These are phyloP conservation scores for Spilarctia lutea DNA, from an alignment of 2,888 invertebrate genomes.

Conservation along the genomic window DNA sequence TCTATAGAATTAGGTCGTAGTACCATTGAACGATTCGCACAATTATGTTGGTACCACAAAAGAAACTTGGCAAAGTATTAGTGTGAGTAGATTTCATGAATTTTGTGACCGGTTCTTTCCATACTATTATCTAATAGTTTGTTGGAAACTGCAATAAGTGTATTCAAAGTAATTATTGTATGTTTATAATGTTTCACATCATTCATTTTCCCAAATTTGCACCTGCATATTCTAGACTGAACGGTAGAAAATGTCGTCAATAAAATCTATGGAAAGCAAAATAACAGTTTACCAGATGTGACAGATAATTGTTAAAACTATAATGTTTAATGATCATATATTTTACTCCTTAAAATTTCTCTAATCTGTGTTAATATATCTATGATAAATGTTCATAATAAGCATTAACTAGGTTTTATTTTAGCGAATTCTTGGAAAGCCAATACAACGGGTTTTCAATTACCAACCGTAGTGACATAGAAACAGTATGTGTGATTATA, in stretches of 20 bases:
- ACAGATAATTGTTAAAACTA: background rate
- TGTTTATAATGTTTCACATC: background rate
- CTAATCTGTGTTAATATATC: constrained; percentile 1
- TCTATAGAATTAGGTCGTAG: constrained; percentile 11
- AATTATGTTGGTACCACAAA: constrained; percentile 19
- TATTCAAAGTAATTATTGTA: constrained; percentile 2
- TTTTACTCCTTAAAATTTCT: background rate
- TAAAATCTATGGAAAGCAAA: background rate
- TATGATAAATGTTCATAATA: background rate
- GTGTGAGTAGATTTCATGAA: constrained; percentile 24
- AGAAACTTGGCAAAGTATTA: constrained; percentile 21
- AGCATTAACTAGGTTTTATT: background rate
- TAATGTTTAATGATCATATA: background rate
- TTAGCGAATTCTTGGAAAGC: constrained; percentile 11
- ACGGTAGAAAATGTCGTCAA: background rate
- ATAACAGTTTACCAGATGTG: background rate
- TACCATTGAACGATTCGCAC: constrained; percentile 4
- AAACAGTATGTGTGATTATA: constrained; percentile 17
- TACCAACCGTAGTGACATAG: constrained; percentile 10
- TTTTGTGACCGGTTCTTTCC: constrained; percentile 37
- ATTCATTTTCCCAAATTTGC: background rate
- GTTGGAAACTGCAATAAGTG: constrained; percentile 3
- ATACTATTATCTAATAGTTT: background rate
- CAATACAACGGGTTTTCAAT: constrained; percentile 14
- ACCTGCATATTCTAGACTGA: background rate